These are phyloP conservation scores for Anguilla megastoma DNA, from an alignment of 2,797 vertebrate genomes.

Conservation along the genomic window DNA sequence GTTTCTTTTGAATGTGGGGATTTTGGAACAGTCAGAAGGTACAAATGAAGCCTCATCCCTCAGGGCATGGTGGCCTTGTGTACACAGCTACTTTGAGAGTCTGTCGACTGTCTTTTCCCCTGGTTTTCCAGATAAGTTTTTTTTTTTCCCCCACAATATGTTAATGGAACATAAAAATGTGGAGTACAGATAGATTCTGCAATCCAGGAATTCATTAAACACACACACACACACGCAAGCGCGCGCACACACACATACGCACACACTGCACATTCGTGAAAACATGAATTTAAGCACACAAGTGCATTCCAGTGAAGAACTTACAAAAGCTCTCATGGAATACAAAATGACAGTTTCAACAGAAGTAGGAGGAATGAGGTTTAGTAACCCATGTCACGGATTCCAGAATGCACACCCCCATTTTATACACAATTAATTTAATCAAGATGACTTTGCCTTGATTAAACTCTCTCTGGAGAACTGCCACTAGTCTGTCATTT, in stretches of 20 bases:
- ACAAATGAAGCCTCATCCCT: background rate
- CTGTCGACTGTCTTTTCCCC: background rate
- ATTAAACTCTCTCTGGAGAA: constrained; percentile 38
- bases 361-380: constrained; percentile 32
- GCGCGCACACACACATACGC: background rate
- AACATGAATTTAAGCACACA: background rate
- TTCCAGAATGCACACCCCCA: background rate
- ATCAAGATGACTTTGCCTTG: constrained; percentile 47
- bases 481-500: constrained; percentile 28
- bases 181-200: background rate
- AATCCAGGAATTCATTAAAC: background rate
- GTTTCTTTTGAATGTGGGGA: background rate
- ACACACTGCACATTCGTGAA: background rate
- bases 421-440: constrained; percentile 43
- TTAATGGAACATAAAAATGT: background rate
- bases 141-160: background rate
- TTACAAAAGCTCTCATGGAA: background rate
- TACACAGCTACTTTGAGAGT: background rate
- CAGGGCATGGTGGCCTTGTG: background rate
- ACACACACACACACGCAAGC: background rate
- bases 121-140: background rate
- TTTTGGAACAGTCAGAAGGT: background rate
- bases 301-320: background rate
- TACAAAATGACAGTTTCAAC: background rate
- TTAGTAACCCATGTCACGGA: constrained; percentile 21